These are phyloP conservation scores for Aphidius colemani DNA, from an alignment of 2,888 invertebrate species.

Conservation along the genomic window DNA sequence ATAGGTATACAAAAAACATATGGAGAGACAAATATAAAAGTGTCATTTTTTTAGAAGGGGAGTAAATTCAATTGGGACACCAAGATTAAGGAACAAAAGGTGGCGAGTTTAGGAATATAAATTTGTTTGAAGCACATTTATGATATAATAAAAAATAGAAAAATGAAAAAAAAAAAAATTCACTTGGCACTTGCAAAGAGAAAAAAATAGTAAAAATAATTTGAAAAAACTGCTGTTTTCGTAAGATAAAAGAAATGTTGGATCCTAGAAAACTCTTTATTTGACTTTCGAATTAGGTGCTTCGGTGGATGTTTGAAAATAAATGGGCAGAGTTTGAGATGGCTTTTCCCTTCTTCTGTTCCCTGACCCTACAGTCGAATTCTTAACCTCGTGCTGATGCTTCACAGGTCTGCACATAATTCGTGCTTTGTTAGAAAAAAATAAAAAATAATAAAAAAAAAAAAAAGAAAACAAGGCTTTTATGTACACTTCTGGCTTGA, in stretches of 20 bases:
- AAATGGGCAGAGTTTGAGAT: conserved; percentile 34
- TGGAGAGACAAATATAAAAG: too few species aligned
- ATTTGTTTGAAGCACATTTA: background rate
- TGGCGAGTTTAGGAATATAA: background rate
- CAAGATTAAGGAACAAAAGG: background rate
- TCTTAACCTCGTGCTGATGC: conserved; percentile 16
- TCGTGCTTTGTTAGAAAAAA: conserved; percentile 54
- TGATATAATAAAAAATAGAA: too few species aligned
- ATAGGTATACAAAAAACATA: too few species aligned
- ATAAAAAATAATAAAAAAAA: conserved; percentile 24
- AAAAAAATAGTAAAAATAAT: conserved; percentile 23
- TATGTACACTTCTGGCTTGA: conserved; percentile 42
- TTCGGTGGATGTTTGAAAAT: conserved; percentile 49
- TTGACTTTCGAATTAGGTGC: conserved; percentile 52
- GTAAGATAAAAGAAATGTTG: conserved; percentile 31
- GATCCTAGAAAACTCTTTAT: conserved; percentile 44
- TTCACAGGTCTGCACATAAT: conserved; percentile 23
- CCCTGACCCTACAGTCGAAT: background rate
- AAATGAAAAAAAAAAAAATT: background rate
- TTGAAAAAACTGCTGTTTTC: conserved; percentile 28
- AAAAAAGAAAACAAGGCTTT: conserved; percentile 27
- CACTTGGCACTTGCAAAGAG: background rate
- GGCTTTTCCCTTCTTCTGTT: conserved; percentile 8
- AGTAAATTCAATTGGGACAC: background rate
- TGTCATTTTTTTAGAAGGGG: too few species aligned